A percentile compares a stretch with the other conserved stretches of the same genome.
phyloP scores from a whole-genome alignment of 1,140 invertebrate species.

The Drosophila prosaltans region DNA sequence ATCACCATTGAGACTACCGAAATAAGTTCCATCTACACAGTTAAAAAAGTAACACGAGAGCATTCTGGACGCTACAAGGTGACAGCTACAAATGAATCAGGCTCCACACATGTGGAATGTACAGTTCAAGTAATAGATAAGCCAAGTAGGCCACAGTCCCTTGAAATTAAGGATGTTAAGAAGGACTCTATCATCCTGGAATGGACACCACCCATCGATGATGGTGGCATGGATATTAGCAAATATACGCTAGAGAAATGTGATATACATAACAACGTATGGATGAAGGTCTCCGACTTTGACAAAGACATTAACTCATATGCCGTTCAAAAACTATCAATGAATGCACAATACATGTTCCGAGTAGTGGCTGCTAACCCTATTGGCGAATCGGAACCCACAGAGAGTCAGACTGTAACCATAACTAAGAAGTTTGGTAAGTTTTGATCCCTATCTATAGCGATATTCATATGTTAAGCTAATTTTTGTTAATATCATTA shows the following conservation, averaged over 20 bases:
- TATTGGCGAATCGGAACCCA: slow-evolving; percentile 89
- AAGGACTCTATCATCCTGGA: slow-evolving; percentile 89
- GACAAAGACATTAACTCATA: slow-evolving; percentile 88
- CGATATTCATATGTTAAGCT: neutral
- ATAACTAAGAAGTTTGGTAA: slow-evolving; percentile 87
- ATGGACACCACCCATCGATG: slow-evolving; percentile 92
- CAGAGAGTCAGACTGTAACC: slow-evolving; percentile 88
- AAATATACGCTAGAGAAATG: slow-evolving; percentile 93
- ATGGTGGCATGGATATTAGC: slow-evolving; percentile 91
- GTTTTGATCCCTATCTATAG: slow-evolving; percentile 24
- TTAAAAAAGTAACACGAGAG: slow-evolving; percentile 85
- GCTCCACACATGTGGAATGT: slow-evolving; percentile 88
- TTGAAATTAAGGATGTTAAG: slow-evolving; percentile 89
- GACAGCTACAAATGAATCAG: slow-evolving; percentile 88
- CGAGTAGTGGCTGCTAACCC: slow-evolving; percentile 92
- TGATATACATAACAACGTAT: slow-evolving; percentile 87
- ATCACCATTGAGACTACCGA: slow-evolving; percentile 86
- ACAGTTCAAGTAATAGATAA: slow-evolving; percentile 93
- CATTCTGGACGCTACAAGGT: slow-evolving; percentile 88
- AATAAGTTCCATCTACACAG: slow-evolving; percentile 85
- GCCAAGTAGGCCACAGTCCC: slow-evolving; percentile 91
- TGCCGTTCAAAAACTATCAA: slow-evolving; percentile 89
- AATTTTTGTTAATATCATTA: slow-evolving; percentile 68
- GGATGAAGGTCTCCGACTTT: slow-evolving; percentile 91
- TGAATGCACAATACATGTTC: slow-evolving; percentile 93